phyloP scores from a whole-genome alignment of 1,140 invertebrate species.

The Ridgeia piscesae region DNA sequence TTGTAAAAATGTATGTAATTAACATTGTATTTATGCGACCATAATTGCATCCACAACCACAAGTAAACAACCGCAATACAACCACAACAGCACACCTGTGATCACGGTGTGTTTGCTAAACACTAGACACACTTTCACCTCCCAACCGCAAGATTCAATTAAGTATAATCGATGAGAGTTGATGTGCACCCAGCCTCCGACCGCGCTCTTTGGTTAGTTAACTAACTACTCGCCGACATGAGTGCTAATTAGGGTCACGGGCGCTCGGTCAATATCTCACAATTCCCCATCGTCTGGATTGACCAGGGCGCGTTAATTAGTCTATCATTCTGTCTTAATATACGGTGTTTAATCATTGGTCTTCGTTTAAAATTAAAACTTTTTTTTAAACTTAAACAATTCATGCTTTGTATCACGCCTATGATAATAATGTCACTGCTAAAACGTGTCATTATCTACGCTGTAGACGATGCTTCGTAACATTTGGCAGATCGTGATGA shows the following conservation, averaged over 20 bases:
- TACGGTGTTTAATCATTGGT: neutral
- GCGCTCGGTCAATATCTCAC: neutral
- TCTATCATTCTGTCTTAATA: neutral
- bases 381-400: neutral
- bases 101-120: no score
- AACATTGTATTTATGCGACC: neutral
- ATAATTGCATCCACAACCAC: neutral
- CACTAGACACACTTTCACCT: neutral
- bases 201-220: neutral
- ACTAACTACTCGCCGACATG: neutral
- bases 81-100: neutral
- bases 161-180: neutral
- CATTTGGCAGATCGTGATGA: neutral
- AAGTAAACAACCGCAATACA: neutral
- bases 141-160: neutral
- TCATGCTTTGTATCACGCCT: neutral
- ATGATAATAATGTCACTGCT: neutral
- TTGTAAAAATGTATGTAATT: no score
- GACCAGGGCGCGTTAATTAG: neutral
- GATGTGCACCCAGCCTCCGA: neutral
- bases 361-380: neutral
- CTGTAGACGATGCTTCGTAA: neutral
- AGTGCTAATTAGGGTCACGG: neutral
- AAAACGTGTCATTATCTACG: neutral
- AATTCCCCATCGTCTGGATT: neutral